Evolutionary conservation across 2,113 vertebrate species (phyloP), one percentile per base, ranked within the genome.

Genomic region (Crypturellus undulatus): DNA sequence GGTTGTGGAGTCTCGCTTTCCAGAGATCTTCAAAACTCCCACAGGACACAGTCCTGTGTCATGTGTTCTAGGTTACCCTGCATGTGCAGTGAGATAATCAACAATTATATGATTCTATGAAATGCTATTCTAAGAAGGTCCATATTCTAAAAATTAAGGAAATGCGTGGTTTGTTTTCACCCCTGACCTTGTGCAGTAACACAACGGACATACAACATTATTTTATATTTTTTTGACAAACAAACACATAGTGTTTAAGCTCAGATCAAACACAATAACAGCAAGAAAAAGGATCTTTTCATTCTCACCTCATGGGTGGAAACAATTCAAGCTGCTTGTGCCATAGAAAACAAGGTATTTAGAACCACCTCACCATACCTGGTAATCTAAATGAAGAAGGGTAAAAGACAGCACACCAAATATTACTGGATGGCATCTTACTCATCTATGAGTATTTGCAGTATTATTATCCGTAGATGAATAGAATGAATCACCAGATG

Each of bases 401-500:
- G 51, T 51, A 25, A 28, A 28, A 15, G 7, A 18, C 38, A 69
- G 32, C 21, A 36, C 20, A 42, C 26, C 42, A 87, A 58, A 67
- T 45, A 65, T 34, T 87, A n/a, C 70, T 83, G 59, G 64, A 80
- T 93, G 49, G 63, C 59, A 73, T 28, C 64, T 88, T 67, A 80
- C 22, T 64, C 47, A 21, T 54, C 64, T 77, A 54, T 70, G 56
- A 59, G 47, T 64, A 54, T 38, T 64, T 84, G 63, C 58, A 71
- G 51, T 72, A 79, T 91, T 94, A 87, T 85, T 92, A 38, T 95
- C 64, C 79, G 71, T 81, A 92, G 90, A 72, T 95, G 92, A 91
- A 73, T 40, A 77, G 93, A 78, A 54, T 97, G 95, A 97, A 63
- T 96, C 93, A 96, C 79, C 62, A 87, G 69, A 92, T 96, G 96